These are phyloP conservation scores for Ailurus styani DNA, from an alignment of 2,113 vertebrate species.

Conservation along the genomic window DNA sequence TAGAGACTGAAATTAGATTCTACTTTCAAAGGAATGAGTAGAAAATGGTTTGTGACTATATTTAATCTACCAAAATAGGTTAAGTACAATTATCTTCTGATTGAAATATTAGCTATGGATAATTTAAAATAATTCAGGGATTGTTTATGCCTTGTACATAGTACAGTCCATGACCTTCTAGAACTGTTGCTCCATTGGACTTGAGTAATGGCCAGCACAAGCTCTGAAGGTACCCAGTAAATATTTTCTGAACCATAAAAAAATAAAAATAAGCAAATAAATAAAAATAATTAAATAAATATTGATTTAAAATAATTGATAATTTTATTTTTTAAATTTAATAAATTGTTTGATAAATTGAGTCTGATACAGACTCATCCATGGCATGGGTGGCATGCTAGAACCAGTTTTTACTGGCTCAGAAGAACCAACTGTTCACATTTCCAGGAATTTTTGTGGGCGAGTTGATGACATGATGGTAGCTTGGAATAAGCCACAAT, in stretches of 20 bases:
- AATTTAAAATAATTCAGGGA: neutral
- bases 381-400: neutral
- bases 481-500: neutral
- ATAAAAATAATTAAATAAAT: neutral
- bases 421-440: neutral
- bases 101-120: neutral
- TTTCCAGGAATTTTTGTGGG: neutral
- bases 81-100: neutral
- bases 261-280: neutral
- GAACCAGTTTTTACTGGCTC: neutral
- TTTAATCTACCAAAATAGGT: neutral
- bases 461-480: neutral
- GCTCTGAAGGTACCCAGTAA: neutral
- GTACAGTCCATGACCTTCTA: neutral
- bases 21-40: neutral
- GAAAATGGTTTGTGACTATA: neutral
- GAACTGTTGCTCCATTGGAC: neutral
- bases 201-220: neutral
- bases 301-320: neutral
- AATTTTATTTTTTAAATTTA: neutral
- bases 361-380: neutral
- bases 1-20: neutral
- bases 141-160: neutral
- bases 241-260: neutral
- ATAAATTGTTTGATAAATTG: neutral